Base-by-base conservation (phyloP, 2,113 vertebrate genomes). In the Nothocercus nigrocapillus region DNA sequence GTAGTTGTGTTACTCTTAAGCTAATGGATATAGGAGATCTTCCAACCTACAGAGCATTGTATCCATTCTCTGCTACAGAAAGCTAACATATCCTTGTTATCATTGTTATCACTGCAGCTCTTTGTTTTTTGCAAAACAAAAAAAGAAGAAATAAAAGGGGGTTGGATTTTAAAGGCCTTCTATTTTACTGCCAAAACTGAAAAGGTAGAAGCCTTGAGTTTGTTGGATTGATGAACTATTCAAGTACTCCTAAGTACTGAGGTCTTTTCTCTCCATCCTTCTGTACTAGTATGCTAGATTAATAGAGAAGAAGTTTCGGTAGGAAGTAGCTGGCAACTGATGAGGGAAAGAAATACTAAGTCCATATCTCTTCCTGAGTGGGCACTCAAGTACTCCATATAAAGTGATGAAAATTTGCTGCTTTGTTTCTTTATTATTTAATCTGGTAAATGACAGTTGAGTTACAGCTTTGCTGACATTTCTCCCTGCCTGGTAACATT, bases 131-230 rank as follows among this genome's bases (percentile, higher is more conserved):
- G 49, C 28, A 64, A n/a, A 53, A 27, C 5, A 6, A 6, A 32
- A 18, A 58, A 58, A 10, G 10, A 32, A 17, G 13, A 11, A 32
- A 53, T 27, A 16, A 78, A 74, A 74, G 45, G 32, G 30, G 21
- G n/a, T 2, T 5, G 53, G 36, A 47, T 59, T 74, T 53, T 79
- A 42, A 78, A 86, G 10, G n/a, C 3, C 7, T 69, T 79, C 18
- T 15, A 40, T 47, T 82, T 88, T 86, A 63, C 17, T 59, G 7
- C 5, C 47, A 45, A 22, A 89, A 6, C 4, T 74, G 5, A 53
- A 62, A 69, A 64, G 1, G 0, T n/a, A 16, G 12, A 62, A 54
- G 11, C 1, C 1, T 14, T 18, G 68, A 64, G 13, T 13, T 73
- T 59, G 34, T 27, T 56, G 69, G 11, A 17, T 49, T 69, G n/a